Evolutionary conservation across 2,797 vertebrate genomes (phyloP).

Genomic region (Arnoldichthys spilopterus): DNA sequence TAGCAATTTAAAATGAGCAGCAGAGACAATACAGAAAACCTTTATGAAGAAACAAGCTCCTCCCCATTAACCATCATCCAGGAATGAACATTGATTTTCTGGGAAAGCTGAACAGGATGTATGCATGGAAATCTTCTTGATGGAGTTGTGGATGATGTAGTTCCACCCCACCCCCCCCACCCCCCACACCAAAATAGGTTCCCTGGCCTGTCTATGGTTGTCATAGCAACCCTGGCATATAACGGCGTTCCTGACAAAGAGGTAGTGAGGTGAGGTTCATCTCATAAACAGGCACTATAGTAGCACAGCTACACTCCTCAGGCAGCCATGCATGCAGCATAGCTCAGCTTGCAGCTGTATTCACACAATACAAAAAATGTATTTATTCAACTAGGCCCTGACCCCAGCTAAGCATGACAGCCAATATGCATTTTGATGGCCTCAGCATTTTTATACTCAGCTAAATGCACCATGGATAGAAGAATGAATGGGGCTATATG

Average conservation of each 20-base stretch:
- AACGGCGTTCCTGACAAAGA: conserved; percentile 87
- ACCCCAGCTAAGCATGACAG: conserved; percentile 24
- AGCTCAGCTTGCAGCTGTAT: conserved; percentile 54
- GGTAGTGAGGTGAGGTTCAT: conserved; percentile 73
- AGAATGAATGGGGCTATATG: neutral
- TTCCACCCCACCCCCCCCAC: conserved; percentile 48
- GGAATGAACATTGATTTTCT: conserved; percentile 35
- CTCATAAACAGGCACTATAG: conserved; percentile 70
- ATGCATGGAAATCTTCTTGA: conserved; percentile 42
- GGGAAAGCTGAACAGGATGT: neutral
- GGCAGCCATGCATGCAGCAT: conserved; percentile 28
- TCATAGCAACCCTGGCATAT: conserved; percentile 87
- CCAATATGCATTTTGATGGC: conserved; percentile 34
- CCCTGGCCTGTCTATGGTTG: conserved; percentile 79
- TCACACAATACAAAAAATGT: conserved; percentile 55
- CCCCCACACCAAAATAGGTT: conserved; percentile 60
- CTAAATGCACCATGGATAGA: neutral
- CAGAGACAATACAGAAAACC: neutral
- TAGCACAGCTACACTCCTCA: conserved; percentile 57
- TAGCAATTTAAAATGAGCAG: conserved; percentile 8
- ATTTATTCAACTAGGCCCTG: conserved; percentile 48
- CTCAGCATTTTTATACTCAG: neutral
- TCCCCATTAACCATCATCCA: conserved; percentile 5
- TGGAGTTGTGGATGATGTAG: conserved; percentile 44
- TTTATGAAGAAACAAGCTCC: neutral